Evolutionary conservation across 2,113 vertebrate species (phyloP), one percentile per base, ranked within the genome.

Genomic region (Bothrops jararaca): DNA sequence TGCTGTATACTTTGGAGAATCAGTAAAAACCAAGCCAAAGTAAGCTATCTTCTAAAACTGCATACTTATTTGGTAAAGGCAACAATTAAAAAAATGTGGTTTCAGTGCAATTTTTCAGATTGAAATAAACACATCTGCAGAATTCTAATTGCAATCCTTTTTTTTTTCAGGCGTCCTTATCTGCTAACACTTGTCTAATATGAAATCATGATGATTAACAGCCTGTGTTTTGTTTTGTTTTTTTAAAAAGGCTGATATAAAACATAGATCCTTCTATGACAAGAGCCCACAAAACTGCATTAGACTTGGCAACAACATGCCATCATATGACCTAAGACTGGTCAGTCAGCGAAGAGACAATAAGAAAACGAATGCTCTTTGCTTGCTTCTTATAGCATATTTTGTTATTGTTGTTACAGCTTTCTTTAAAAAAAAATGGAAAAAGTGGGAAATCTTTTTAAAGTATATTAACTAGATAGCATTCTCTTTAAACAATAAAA

Each of bases 291-390:
- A 95, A 48, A 89, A 12, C 89, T 89, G 45, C 92, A 90, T 92
- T 91, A 34, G 86, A 85, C 96, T 64, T 91, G 93, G 95, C 92
- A 94, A 94, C 0, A 45, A 39, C 94, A 69, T 60, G 34, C 2
- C 87, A 91, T 48, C 92, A 95, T 24, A 34, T 54, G 92, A 92
- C 29, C 56, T 18, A 93, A 92, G 34, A 58, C 95, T 94, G 80
- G 93, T 29, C 0, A 0, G 52, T 93, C 85, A 52, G 1, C n/a
- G 93, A 95, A 93, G 53, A 26, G 94, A 64, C 88, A 89, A 91
- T 91, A 90, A 48, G 95, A 94, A 90, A 90, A 95, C 92, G 95
- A 96, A 96, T 96, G 95, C 91, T 94, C 69, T 96, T 95, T 96
- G 91, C 92, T 96, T 97, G 94, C 56, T 95, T 95, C 92, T 86